Conservation (phyloP, 2,113 vertebrate genomes). For the Gasterosteus aculeatus region DNA sequence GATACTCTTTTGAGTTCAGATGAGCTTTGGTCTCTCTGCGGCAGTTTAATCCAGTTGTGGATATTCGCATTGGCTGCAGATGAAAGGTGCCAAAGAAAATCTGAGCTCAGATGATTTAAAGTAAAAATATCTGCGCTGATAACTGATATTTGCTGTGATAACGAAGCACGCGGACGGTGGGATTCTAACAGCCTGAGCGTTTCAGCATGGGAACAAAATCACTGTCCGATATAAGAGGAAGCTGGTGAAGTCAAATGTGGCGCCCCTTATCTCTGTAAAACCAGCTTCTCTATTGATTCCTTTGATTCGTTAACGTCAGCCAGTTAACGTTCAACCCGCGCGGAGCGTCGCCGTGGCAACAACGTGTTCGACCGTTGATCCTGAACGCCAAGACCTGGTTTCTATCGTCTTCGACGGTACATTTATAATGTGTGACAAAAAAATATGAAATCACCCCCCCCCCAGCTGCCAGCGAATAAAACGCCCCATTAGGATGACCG, state of each 20-base stretch:
- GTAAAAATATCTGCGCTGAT: background rate
- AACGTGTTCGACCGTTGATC: conserved; percentile 17
- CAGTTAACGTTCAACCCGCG: conserved; percentile 48
- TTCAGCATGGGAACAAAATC: conserved; percentile 1
- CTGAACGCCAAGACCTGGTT: conserved; percentile 1
- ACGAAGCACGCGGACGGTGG: background rate
- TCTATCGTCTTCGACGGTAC: too few relatives aligned
- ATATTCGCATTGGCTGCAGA: background rate
- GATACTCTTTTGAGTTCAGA: background rate
- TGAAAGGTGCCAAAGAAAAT: background rate
- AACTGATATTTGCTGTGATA: conserved; percentile 3
- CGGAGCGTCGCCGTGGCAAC: conserved; percentile 43
- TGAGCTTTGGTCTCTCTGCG: background rate
- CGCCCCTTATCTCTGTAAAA: background rate
- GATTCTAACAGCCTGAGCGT: background rate
- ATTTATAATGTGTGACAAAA: too few relatives aligned
- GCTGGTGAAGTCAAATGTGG: background rate
- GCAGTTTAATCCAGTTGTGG: background rate
- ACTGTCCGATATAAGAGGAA: background rate
- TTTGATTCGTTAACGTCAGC: conserved; percentile 20
- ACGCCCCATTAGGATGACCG: conserved; percentile 7
- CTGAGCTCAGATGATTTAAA: background rate
- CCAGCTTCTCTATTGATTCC: background rate
- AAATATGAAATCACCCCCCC: too few relatives aligned
- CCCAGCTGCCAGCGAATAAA: too few relatives aligned